Percentiles rank a stretch among this genome's conserved stretches.
phyloP scores from a whole-genome alignment of 2,888 invertebrate species.

The Allacma fusca region DNA sequence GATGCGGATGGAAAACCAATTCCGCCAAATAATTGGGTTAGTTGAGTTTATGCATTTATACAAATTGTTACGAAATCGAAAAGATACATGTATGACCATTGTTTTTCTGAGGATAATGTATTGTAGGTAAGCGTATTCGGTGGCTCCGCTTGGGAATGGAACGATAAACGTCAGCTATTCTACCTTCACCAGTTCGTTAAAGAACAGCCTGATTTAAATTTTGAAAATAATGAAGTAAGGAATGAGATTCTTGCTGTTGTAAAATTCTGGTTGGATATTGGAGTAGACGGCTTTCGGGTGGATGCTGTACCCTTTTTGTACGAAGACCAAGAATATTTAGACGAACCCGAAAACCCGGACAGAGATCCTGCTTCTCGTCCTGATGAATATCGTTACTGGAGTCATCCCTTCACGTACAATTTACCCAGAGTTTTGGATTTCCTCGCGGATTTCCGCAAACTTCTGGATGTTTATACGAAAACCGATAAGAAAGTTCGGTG shows the following conservation, averaged over 20 bases:
- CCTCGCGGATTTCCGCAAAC: slow-evolving; percentile 18
- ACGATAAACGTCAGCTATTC: slow-evolving; percentile 72
- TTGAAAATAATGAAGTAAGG: slow-evolving; percentile 74
- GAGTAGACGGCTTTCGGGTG: slow-evolving; percentile 84
- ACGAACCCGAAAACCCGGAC: slow-evolving; percentile 65
- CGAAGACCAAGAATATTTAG: slow-evolving; percentile 58
- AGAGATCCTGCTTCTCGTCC: slow-evolving; percentile 57
- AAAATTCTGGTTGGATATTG: slow-evolving; percentile 75
- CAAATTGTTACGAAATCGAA: too few relatives aligned
- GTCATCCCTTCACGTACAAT: slow-evolving; percentile 14
- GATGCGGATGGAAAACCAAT: slow-evolving; percentile 65
- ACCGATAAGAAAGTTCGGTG: slow-evolving; percentile 10
- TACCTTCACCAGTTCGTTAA: slow-evolving; percentile 79
- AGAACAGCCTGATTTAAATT: slow-evolving; percentile 82
- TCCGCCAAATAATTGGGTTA: slow-evolving; percentile 65
- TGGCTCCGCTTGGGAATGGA: slow-evolving; percentile 79
- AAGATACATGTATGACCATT: too few relatives aligned
- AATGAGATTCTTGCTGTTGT: slow-evolving; percentile 73
- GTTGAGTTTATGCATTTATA: too few relatives aligned
- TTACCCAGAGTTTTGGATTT: background rate
- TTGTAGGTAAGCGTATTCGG: slow-evolving; percentile 71
- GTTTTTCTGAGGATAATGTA: background rate
- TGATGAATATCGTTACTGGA: background rate
- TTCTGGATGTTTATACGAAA: slow-evolving; percentile 21
- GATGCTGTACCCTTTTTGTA: slow-evolving; percentile 72